Percentiles rank a stretch among this genome's conserved stretches.
phyloP scores from a whole-genome alignment of 2,113 vertebrate species.

The Apodemus speciosus region DNA sequence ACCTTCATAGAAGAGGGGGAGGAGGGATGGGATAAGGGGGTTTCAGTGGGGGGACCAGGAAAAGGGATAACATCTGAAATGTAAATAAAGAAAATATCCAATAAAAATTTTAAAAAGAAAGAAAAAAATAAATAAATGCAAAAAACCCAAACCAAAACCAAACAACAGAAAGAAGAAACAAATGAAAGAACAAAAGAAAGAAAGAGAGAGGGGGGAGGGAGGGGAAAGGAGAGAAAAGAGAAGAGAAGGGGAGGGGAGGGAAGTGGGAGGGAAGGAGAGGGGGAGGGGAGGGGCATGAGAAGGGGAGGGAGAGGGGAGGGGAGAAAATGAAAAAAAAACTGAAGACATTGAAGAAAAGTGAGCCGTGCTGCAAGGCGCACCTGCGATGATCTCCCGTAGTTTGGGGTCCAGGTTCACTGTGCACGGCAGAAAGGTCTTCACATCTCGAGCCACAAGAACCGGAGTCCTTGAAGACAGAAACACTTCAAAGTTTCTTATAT shows the following conservation, averaged over 20 bases:
- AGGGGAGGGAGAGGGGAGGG: too few relatives aligned
- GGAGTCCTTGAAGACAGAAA: constrained; percentile 97
- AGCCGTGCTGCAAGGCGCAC: constrained; percentile 75
- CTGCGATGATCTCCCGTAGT: constrained; percentile 98
- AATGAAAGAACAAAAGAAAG: too few relatives aligned
- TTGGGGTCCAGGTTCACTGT: constrained; percentile 99
- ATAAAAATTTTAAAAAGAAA: too few relatives aligned
- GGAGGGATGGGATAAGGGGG: too few relatives aligned
- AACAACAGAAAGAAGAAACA: not conserved
- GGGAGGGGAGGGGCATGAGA: too few relatives aligned
- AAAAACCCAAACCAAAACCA: not conserved
- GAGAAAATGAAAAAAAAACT: not conserved
- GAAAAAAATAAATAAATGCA: not conserved
- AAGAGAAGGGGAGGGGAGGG: too few relatives aligned
- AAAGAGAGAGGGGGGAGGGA: too few relatives aligned
- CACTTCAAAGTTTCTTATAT: constrained; percentile 97
- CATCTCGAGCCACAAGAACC: constrained; percentile 93
- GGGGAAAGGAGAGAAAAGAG: too few relatives aligned
- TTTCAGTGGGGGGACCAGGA: too few relatives aligned
- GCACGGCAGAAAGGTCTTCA: constrained; percentile 96
- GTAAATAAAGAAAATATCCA: too few relatives aligned
- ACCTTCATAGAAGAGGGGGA: too few relatives aligned
- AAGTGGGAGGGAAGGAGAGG: not conserved
- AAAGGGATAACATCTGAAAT: too few relatives aligned
- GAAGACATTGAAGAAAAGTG: not conserved